Evolutionary conservation across 2,888 invertebrate species (phyloP), one percentile per base, ranked within the genome.

Genomic region (Drosophila anomelani): DNA sequence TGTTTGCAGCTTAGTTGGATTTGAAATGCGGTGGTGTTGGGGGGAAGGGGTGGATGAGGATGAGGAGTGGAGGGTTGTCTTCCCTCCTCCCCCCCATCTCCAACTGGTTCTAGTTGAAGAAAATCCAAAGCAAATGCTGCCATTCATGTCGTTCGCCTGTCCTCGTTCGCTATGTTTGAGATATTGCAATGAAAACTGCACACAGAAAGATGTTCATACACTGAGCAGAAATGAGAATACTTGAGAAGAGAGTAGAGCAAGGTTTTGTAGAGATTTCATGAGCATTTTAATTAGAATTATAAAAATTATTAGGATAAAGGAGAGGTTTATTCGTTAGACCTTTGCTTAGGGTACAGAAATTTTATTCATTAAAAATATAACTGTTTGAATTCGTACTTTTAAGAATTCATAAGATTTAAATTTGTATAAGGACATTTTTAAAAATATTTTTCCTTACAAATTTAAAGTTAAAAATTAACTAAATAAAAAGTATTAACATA

Each of bases 1-100:
- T 82, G 82, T 77, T 68, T 73, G 82, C 68, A 81, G 75, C 82
- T 80, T 79, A 76, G 79, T 72, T 75, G 70, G 66, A 72, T 75
- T 74, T 73, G 53, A 17, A 59, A 34, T 12, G 20, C 29, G 41
- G n/a, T 55, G 39, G 38, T 7, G 20, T 23, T 3, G 13, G 4
- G 6, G 4, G 10, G n/a, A 29, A 8, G 4, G 4, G 6, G 10
- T 9, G 20, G 20, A 20, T 20, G 20, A 39, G 6, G 4, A 3
- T 7, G n/a, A 29, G 29, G 8, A 8, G 6, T 29, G 17, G 5
- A 15, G 47, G 20, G 26, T 46, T n/a, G 12, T 15, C 38, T 47
- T 4, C n/a, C 29, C 17, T 20, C 20, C 20, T n/a, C 32, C 23
- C 29, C 15, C 9, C 38, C 49, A 15, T 26, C 72, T 44, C 44